Evolutionary conservation across 92 coral and sea anemone genomes (phyloP).

Genomic region (Epizoanthus scotinus): DNA sequence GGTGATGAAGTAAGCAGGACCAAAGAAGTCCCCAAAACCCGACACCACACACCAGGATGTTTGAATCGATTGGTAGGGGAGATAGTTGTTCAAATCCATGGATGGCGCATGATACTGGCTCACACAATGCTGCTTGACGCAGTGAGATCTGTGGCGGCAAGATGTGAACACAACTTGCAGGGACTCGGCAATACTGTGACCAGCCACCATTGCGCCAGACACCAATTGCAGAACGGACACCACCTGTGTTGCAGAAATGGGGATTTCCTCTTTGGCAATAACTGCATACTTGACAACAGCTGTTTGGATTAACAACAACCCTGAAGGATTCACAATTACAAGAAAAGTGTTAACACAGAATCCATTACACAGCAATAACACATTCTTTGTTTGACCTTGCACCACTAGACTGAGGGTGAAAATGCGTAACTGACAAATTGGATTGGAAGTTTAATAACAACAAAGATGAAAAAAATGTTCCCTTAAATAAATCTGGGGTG

Average conservation of each 20-base stretch:
- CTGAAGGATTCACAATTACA: conserved; percentile 44
- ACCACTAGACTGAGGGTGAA: neutral
- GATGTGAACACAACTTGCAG: conserved; percentile 59
- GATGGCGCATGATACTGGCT: conserved; percentile 86
- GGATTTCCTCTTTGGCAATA: conserved; percentile 87
- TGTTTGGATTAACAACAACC: conserved; percentile 87
- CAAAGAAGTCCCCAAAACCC: conserved; percentile 86
- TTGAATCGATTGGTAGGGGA: conserved; percentile 80
- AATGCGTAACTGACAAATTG: neutral
- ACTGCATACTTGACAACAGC: conserved; percentile 79
- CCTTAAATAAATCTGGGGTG: too few species aligned
- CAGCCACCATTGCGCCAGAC: conserved; percentile 97
- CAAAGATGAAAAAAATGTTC: too few species aligned
- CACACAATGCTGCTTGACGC: conserved; percentile 86
- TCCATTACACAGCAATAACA: too few species aligned
- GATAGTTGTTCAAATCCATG: conserved; percentile 77
- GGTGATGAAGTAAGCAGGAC: conserved; percentile 81
- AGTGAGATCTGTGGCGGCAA: conserved; percentile 88
- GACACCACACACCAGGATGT: conserved; percentile 80
- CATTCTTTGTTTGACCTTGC: too few species aligned
- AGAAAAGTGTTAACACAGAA: neutral
- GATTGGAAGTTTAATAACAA: too few species aligned
- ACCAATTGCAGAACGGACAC: conserved; percentile 77
- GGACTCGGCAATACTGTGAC: conserved; percentile 91
- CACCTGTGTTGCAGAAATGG: conserved; percentile 85